These are phyloP conservation scores for Mastomys coucha DNA, from an alignment of 2,113 vertebrate species.

Conservation along the genomic window DNA sequence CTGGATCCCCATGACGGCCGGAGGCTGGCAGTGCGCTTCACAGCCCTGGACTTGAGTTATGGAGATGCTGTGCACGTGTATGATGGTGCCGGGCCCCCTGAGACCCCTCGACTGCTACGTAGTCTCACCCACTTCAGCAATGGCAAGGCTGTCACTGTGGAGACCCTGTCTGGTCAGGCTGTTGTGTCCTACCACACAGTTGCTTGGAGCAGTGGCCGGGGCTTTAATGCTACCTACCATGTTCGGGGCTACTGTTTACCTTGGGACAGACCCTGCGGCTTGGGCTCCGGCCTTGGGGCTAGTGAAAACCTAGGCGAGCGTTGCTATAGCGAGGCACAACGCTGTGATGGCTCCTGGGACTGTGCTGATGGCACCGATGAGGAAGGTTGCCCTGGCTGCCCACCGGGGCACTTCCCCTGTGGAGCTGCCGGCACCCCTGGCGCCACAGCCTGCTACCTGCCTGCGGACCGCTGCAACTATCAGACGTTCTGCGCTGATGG, in stretches of 20 bases:
- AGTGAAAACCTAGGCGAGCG: conserved; percentile 88
- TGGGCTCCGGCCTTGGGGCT: conserved; percentile 85
- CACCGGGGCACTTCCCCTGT: conserved; percentile 88
- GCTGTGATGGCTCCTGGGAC: conserved; percentile 93
- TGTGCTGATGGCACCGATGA: conserved; percentile 92
- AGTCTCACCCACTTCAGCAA: conserved; percentile 91
- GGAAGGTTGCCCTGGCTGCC: conserved; percentile 89
- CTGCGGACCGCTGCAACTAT: conserved; percentile 93
- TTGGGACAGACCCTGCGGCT: conserved; percentile 91
- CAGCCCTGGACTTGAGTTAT: conserved; percentile 87
- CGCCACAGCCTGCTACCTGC: conserved; percentile 88
- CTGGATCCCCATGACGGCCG: conserved; percentile 92
- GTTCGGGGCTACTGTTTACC: conserved; percentile 93
- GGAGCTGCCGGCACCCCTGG: conserved; percentile 69
- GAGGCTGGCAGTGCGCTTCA: conserved; percentile 90
- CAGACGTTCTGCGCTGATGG: conserved; percentile 93
- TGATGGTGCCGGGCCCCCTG: conserved; percentile 71
- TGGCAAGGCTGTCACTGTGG: conserved; percentile 89
- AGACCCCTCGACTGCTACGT: conserved; percentile 66
- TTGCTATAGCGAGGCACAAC: conserved; percentile 85
- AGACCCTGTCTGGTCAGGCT: conserved; percentile 90
- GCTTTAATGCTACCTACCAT: conserved; percentile 94
- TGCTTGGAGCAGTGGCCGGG: conserved; percentile 82
- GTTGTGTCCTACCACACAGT: conserved; percentile 87
- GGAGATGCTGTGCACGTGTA: conserved; percentile 89